These are phyloP conservation scores for Opisthograptis luteolata DNA, from an alignment of 2,888 invertebrate genomes.

Conservation along the genomic window DNA sequence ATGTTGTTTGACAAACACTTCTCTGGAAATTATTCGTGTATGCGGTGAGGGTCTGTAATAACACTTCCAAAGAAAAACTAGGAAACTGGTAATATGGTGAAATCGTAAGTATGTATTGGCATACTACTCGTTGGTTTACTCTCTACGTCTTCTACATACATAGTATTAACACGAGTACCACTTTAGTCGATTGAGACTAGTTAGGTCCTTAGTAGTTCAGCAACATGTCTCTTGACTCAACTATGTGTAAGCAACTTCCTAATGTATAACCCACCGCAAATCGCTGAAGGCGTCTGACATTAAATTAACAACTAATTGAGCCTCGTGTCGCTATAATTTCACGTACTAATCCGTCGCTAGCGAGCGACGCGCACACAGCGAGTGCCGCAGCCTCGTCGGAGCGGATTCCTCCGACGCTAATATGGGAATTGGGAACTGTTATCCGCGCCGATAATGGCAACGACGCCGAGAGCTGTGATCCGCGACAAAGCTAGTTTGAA, in stretches of 20 bases:
- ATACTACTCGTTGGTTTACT: too few species aligned
- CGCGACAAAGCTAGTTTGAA: not conserved
- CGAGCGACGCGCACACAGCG: not conserved
- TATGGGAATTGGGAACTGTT: too few species aligned
- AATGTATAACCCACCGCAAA: constrained; percentile 13
- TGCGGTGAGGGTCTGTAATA: not conserved
- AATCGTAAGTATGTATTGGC: too few species aligned
- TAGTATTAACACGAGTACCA: not conserved
- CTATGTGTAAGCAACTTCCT: constrained; percentile 1
- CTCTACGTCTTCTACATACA: not conserved
- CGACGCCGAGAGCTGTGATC: not conserved
- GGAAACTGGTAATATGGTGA: not conserved
- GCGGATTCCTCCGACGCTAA: too few species aligned
- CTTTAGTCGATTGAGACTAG: not conserved
- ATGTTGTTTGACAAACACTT: constrained; percentile 3
- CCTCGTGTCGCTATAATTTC: constrained; percentile 3
- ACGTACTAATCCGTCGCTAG: constrained; percentile 5
- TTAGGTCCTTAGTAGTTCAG: not conserved
- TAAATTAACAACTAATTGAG: constrained; percentile 13
- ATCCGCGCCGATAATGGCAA: too few species aligned
- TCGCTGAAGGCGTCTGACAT: constrained; percentile 8
- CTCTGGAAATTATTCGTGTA: not conserved
- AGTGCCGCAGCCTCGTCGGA: not conserved
- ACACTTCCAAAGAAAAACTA: not conserved
- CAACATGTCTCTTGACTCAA: constrained; percentile 2